Evolutionary conservation across 2,888 invertebrate genomes (phyloP).

Genomic region (Diogma glabrata): DNA sequence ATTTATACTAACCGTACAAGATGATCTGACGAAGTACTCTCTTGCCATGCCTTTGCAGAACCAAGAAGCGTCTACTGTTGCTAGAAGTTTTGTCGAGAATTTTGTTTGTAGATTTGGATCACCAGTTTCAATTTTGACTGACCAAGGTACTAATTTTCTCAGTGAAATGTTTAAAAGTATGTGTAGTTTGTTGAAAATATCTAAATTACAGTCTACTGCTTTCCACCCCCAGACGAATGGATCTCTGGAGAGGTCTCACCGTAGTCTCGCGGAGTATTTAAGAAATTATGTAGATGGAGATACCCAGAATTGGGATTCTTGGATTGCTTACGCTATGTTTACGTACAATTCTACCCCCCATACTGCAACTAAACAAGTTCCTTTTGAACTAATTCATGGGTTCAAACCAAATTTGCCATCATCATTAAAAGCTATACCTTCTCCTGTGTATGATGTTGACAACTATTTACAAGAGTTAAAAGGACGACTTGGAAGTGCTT

Average conservation of each 20-base stretch:
- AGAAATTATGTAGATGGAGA: no score
- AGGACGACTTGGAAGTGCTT: no score
- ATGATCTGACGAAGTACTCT: neutral
- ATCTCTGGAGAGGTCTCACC: neutral
- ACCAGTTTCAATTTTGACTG: neutral
- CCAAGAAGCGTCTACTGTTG: neutral
- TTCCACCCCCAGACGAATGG: neutral
- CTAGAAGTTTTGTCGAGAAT: neutral
- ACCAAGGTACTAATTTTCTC: neutral
- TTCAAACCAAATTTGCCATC: no score
- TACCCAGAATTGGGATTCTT: no score
- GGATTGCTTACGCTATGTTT: no score
- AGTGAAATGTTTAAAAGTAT: neutral
- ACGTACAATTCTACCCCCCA: no score
- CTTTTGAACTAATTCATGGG: no score
- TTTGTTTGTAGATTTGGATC: neutral
- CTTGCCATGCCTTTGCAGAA: neutral
- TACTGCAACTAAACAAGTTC: no score
- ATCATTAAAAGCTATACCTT: no score
- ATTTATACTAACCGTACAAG: no score
- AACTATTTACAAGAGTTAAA: no score
- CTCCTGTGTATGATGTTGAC: no score
- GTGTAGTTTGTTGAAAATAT: slow-evolving; percentile 7
- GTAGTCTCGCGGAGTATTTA: slow-evolving; percentile 8
- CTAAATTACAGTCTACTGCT: neutral